phyloP scores from a whole-genome alignment of 2,797 vertebrate species.

The Thalassophryne amazonica region DNA sequence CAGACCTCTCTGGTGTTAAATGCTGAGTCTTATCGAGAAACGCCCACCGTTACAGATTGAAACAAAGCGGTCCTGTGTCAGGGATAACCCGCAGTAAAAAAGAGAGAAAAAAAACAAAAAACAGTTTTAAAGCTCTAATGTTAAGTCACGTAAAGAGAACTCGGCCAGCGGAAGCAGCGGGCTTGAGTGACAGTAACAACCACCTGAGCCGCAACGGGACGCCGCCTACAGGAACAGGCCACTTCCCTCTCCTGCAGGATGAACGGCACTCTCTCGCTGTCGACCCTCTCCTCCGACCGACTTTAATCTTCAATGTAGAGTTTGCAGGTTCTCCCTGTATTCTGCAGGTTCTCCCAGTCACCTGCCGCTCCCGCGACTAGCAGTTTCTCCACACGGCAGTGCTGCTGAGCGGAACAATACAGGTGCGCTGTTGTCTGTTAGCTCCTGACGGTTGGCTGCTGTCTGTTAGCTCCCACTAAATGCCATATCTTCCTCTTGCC shows the following conservation, averaged over 20 bases:
- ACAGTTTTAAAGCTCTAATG: background rate
- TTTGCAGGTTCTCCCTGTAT: too few relatives aligned
- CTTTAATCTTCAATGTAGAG: too few relatives aligned
- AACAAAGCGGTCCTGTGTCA: fast-evolving
- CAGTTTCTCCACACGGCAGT: too few relatives aligned
- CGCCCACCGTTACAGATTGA: background rate
- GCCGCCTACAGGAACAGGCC: slow-evolving; percentile 76
- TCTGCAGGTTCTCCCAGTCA: too few relatives aligned
- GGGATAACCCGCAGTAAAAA: background rate
- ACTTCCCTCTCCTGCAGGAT: slow-evolving; percentile 48
- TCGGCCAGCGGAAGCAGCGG: slow-evolving; percentile 40
- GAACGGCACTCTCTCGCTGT: slow-evolving; percentile 19
- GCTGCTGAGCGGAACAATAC: too few relatives aligned
- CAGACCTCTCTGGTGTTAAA: slow-evolving; percentile 64
- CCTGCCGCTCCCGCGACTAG: too few relatives aligned
- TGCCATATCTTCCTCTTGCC: too few relatives aligned
- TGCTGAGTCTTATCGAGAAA: slow-evolving; percentile 4
- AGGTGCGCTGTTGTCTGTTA: too few relatives aligned
- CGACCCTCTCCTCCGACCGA: slow-evolving; percentile 11
- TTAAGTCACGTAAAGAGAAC: slow-evolving; percentile 3
- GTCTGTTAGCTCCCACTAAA: too few relatives aligned
- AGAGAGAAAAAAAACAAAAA: too few relatives aligned
- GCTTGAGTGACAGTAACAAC: slow-evolving; percentile 41
- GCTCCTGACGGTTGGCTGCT: too few relatives aligned
- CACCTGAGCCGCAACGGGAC: slow-evolving; percentile 51